Conservation (phyloP, 2,888 invertebrate genomes). For the Argynnis bischoffii region DNA sequence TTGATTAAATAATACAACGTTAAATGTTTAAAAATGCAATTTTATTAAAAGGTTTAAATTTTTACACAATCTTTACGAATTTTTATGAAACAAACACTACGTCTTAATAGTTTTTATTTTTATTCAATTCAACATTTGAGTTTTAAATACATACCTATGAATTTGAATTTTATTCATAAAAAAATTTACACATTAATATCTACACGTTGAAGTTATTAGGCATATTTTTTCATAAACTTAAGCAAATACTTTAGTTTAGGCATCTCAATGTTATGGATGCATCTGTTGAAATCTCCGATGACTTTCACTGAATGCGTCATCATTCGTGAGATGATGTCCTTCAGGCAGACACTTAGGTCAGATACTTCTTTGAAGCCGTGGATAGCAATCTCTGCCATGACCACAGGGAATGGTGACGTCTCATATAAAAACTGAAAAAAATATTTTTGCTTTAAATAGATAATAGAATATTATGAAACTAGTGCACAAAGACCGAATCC, state of each 20-base stretch:
- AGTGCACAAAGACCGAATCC: too few species aligned
- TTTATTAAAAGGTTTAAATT: slow-evolving; percentile 8
- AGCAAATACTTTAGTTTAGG: slow-evolving; percentile 75
- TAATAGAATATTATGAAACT: too few species aligned
- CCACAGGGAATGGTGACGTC: slow-evolving; percentile 76
- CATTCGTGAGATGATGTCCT: slow-evolving; percentile 77
- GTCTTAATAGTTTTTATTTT: too few species aligned
- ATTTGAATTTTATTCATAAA: not conserved
- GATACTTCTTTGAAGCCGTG: slow-evolving; percentile 79
- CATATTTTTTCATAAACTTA: slow-evolving; percentile 79
- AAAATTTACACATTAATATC: not conserved
- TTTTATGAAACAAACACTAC: too few species aligned
- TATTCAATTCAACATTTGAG: too few species aligned
- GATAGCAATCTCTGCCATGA: slow-evolving; percentile 77
- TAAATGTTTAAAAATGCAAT: slow-evolving; percentile 4
- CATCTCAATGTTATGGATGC: slow-evolving; percentile 79
- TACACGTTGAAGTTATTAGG: slow-evolving; percentile 41
- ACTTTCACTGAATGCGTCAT: slow-evolving; percentile 79
- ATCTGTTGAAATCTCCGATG: slow-evolving; percentile 76
- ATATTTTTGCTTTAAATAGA: slow-evolving; percentile 5
- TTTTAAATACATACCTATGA: not conserved
- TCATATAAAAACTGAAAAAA: slow-evolving; percentile 74
- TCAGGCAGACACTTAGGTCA: slow-evolving; percentile 73
- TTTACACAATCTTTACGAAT: slow-evolving; percentile 1
- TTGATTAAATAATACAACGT: slow-evolving; percentile 8